A percentile compares a stretch with the other conserved stretches of the same genome.
phyloP scores from a whole-genome alignment of 2,888 invertebrate species.

The Pseudanteris insignis region DNA sequence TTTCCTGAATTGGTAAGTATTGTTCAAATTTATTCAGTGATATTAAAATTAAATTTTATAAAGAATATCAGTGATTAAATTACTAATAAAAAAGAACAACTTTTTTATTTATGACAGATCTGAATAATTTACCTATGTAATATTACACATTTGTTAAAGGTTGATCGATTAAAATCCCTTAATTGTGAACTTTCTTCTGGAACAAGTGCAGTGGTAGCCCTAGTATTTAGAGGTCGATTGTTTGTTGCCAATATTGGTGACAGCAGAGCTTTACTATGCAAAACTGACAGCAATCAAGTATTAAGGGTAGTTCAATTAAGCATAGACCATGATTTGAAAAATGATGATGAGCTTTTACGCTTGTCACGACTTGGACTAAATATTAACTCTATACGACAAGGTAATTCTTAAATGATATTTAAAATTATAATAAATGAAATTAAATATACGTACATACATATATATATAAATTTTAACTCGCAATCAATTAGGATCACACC shows the following conservation, averaged over 20 bases:
- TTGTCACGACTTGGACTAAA: slow-evolving; percentile 81
- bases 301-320: slow-evolving; percentile 82
- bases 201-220: slow-evolving; percentile 82
- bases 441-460: too few relatives aligned
- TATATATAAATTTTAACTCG: too few relatives aligned
- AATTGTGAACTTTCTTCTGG: slow-evolving; percentile 84
- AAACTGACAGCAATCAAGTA: slow-evolving; percentile 80
- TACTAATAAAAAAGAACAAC: too few relatives aligned
- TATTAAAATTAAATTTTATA: too few relatives aligned
- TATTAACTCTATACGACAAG: slow-evolving; percentile 74
- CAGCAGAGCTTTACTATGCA: slow-evolving; percentile 81
- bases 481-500: slow-evolving; percentile 74
- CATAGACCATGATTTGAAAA: slow-evolving; percentile 84
- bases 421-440: too few relatives aligned
- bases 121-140: too few relatives aligned
- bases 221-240: slow-evolving; percentile 80
- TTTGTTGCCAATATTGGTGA: slow-evolving; percentile 91
- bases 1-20: slow-evolving; percentile 68
- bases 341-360: slow-evolving; percentile 85
- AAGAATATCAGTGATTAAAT: too few relatives aligned
- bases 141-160: too few relatives aligned
- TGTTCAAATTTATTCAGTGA: too few relatives aligned
- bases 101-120: too few relatives aligned
- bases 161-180: slow-evolving; percentile 77
- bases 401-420: too few relatives aligned